Conservation (phyloP, 2,113 vertebrate genomes). For the Herpetotheres cachinnans region DNA sequence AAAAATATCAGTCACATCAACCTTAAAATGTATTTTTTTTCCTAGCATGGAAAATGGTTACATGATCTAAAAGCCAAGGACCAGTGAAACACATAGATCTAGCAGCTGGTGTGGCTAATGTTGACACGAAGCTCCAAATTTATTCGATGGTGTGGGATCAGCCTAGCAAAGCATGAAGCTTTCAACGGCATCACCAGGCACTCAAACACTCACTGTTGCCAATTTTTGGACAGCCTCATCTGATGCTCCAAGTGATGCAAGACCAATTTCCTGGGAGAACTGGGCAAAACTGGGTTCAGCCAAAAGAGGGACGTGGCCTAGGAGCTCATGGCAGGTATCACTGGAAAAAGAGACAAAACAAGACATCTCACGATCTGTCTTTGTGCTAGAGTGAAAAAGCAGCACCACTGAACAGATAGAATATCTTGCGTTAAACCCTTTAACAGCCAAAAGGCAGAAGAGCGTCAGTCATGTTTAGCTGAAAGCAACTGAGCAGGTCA, state of each 20-base stretch:
- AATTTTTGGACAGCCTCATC: conserved; percentile 95
- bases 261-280: conserved; percentile 97
- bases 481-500: background rate
- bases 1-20: background rate
- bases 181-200: background rate
- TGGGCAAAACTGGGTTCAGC: conserved; percentile 98
- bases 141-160: accelerated
- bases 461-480: background rate
- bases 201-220: conserved; percentile 84
- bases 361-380: background rate
- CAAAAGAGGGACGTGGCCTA: conserved; percentile 94
- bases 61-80: background rate
- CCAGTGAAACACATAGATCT: background rate
- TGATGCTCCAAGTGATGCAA: conserved; percentile 94
- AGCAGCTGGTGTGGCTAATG: background rate
- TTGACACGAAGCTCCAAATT: background rate
- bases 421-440: background rate
- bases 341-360: conserved; percentile 70
- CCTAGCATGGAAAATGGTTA: background rate
- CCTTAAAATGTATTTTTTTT: background rate
- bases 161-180: background rate
- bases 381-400: background rate
- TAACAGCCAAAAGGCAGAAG: background rate
- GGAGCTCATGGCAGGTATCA: conserved; percentile 95
- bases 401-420: background rate